Base-by-base conservation (phyloP, 2,797 vertebrate species). In the Gorsachius magnificus region DNA sequence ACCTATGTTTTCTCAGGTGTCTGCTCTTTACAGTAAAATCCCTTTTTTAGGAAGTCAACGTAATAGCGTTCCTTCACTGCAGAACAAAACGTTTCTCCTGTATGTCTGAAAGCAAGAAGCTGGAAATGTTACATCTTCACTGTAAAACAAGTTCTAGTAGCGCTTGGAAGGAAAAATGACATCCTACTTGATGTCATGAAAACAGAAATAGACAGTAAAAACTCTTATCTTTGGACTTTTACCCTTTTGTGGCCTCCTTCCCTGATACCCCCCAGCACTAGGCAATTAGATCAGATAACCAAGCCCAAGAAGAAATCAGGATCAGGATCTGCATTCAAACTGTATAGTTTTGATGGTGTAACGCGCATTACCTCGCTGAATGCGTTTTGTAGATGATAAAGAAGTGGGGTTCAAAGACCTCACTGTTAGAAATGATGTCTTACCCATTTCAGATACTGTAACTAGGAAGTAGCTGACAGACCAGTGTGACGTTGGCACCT, bases 21-120 rank as follows among this genome's bases (percentile, higher is more conserved):
- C 66, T 82, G n/a, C 79, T 65, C 20, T 58, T 87, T 19, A 58
- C 28, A 74, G 20, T 11, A 57, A 51, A 33, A 71, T 54, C 31
- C 21, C 3, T 66, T n/a, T 54, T 61, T 38, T 35, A 83, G 41
- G 28, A 71, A 58, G 36, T 41, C 43, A 83, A 2, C 3, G 5
- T 3, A 25, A 33, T 16, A 3, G 13, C 41, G 24, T 31, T 82
- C 5, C 29, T 77, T 80, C 31, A 74, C 29, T 31, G 58, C 5
- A 2, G 48, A 76, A 71, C 28, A 63, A 48, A 60, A 45, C 5
- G 13, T 28, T 83, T 86, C 22, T 76, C 50, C 25, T 0, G 0
- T 56, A 24, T 31, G n/a, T 36, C 17, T 36, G 28, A 74, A 77
- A 78, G 74, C 14, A 60, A 80, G 65, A 78, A 77, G 25, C 36